Evolutionary conservation across 2,888 invertebrate species (phyloP), one percentile per base, ranked within the genome.

Genomic region (Loripinus fragilis): DNA sequence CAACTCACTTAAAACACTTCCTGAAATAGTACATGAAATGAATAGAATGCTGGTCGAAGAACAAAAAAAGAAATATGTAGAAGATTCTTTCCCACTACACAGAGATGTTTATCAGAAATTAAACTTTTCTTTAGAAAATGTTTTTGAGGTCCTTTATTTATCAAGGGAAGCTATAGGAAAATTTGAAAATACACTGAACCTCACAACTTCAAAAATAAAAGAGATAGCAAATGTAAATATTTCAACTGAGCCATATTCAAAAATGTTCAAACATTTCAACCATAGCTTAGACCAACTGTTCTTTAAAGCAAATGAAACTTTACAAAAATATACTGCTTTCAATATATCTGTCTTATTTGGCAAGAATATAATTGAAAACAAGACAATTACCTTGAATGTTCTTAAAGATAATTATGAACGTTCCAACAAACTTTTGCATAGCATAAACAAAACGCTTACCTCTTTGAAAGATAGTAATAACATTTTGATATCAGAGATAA

Each of bases 261-360:
- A 65, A 23, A 30, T 20, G 3, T 2, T 65, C 5, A 3, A 1
- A n/a, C 1, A n/a, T 35, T 23, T 65, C n/a, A 30, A 65, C n/a
- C 5, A 41, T n/a, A 65, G 35, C 20, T 65, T 65, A 65, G 65
- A 65, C 7, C 2, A 65, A 65, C 23, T 65, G 2, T 65, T 41
- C 28, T 33, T 3, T 7, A 10, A 23, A 8, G 55, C 55, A 55
- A 25, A 30, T 17, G 68, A 74, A 15, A 33, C 68, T 45, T 30
- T 74, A 12, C 1, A 42, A 12, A 41, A 17, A 30, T 74, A 52
- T 42, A 8, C 28, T 23, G 12, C 12, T 30, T 42, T 74, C 25
- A 55, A 74, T 28, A 15, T 38, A n/a, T 3, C 17, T 3, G 35
- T 23, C 25, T 55, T 71, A n/a, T 20, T 25, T 41, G 23, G 55